A percentile compares a stretch with the other conserved stretches of the same genome.
These are phyloP conservation scores for Indicator maculatus DNA, from an alignment of 2,113 vertebrate species.

Conservation along the genomic window DNA sequence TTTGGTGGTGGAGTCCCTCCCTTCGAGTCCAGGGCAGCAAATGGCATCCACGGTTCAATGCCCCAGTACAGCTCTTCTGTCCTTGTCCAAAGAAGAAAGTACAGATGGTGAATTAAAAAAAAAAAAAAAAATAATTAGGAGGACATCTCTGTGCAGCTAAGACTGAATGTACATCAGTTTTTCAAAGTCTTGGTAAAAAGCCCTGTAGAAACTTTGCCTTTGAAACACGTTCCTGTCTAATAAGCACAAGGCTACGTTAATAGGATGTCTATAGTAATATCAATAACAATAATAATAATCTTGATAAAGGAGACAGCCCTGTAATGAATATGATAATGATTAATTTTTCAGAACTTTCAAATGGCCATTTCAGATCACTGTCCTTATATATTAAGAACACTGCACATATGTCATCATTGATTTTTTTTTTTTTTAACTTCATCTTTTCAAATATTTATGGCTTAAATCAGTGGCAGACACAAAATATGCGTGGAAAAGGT, in stretches of 20 bases:
- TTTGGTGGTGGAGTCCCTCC: background rate
- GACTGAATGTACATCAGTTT: background rate
- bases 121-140: background rate
- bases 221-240: background rate
- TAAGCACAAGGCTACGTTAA: background rate
- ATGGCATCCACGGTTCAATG: background rate
- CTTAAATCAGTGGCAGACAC: background rate
- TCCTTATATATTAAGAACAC: background rate
- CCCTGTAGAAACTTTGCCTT: background rate
- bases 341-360: constrained; percentile 21
- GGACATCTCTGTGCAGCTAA: background rate
- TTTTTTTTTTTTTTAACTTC: background rate
- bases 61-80: background rate
- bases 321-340: background rate
- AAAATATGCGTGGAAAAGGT: background rate
- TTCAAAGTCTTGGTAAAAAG: background rate
- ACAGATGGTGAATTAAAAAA: background rate
- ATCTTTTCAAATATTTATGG: constrained; percentile 16
- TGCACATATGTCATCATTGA: background rate
- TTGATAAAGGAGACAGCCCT: constrained; percentile 20
- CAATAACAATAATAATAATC: constrained; percentile 12
- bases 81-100: background rate
- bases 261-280: background rate
- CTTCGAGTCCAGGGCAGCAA: background rate
- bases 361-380: background rate